Conservation (phyloP, 2,797 vertebrate genomes). For the Chaunax sp. region DNA sequence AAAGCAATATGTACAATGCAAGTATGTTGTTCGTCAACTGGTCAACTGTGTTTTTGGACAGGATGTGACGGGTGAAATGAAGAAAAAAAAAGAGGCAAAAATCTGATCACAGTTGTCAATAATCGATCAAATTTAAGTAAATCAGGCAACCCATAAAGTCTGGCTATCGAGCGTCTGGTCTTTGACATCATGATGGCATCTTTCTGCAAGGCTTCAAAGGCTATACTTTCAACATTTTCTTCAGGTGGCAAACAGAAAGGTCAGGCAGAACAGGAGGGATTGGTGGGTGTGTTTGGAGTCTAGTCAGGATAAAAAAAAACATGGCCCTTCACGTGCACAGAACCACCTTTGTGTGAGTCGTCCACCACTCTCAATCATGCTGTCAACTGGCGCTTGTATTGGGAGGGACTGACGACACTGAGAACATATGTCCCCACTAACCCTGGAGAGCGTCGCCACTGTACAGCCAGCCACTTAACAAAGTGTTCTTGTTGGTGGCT, state of each 20-base stretch:
- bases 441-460: conserved; percentile 46
- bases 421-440: conserved; percentile 70
- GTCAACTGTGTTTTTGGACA: too few relatives aligned
- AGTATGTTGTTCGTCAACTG: too few relatives aligned
- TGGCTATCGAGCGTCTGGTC: not conserved
- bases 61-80: too few relatives aligned
- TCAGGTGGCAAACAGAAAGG: conserved; percentile 46
- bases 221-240: conserved; percentile 35
- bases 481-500: conserved; percentile 61
- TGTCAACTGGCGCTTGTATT: conserved; percentile 62
- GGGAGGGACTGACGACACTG: conserved; percentile 63
- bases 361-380: conserved; percentile 60
- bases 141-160: too few relatives aligned
- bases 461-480: conserved; percentile 50
- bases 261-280: conserved; percentile 34
- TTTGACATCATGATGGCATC: conserved; percentile 15
- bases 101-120: too few relatives aligned
- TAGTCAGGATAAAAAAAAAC: conserved; percentile 48
- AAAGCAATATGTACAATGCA: too few relatives aligned
- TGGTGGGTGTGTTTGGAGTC: conserved; percentile 54
- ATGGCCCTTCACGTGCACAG: conserved; percentile 52
- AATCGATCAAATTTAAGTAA: too few relatives aligned
- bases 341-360: conserved; percentile 63
- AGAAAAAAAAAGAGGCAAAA: too few relatives aligned
- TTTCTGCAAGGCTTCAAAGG: not conserved